Evolutionary conservation across 2,797 vertebrate species (phyloP).

Genomic region (Benthosema pterotum): DNA sequence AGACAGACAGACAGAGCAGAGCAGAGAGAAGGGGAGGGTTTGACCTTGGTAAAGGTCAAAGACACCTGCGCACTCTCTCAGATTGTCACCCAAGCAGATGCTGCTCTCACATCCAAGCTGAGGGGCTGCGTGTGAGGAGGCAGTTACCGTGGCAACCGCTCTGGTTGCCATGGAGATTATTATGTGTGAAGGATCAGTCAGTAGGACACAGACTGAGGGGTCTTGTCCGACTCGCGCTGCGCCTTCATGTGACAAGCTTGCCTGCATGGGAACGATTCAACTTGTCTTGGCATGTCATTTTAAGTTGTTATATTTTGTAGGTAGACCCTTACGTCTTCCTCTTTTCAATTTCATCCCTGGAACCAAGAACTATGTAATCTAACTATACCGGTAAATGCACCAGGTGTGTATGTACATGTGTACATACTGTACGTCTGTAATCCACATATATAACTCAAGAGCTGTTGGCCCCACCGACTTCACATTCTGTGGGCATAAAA

Average conservation of each 20-base stretch:
- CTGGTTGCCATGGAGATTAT: slow-evolving; percentile 84
- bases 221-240: slow-evolving; percentile 66
- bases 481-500: too few species aligned
- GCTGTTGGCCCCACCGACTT: too few species aligned
- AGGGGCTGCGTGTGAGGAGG: slow-evolving; percentile 83
- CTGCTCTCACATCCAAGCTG: slow-evolving; percentile 76
- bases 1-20: slow-evolving; percentile 1
- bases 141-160: slow-evolving; percentile 84
- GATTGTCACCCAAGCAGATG: slow-evolving; percentile 83
- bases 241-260: slow-evolving; percentile 50
- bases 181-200: slow-evolving; percentile 86
- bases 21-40: slow-evolving; percentile 44
- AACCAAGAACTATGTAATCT: slow-evolving; percentile 27
- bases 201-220: slow-evolving; percentile 77
- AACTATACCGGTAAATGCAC: background rate
- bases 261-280: slow-evolving; percentile 31
- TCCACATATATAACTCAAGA: too few species aligned
- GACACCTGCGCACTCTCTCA: slow-evolving; percentile 81
- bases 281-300: too few species aligned
- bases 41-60: slow-evolving; percentile 86
- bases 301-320: slow-evolving; percentile 10
- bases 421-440: too few species aligned
- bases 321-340: slow-evolving; percentile 40
- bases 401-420: too few species aligned
- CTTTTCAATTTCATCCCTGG: slow-evolving; percentile 29